Evolutionary conservation across 2,113 vertebrate genomes (phyloP).

Genomic region (Takifugu bimaculatus): DNA sequence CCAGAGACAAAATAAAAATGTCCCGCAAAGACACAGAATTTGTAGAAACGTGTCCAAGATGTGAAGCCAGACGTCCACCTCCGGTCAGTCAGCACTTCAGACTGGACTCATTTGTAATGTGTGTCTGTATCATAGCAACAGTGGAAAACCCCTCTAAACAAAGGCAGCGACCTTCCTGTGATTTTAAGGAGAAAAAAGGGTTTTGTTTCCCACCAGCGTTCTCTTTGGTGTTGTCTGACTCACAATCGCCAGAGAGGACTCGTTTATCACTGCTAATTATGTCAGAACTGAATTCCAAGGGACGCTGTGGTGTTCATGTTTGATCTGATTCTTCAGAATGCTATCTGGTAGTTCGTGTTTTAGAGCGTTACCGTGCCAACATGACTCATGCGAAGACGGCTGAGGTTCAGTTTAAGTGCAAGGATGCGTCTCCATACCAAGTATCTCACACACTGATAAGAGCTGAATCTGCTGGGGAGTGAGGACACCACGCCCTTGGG

Average conservation of each 20-base stretch:
- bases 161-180: slow-evolving; percentile 29
- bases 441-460: slow-evolving; percentile 12
- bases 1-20: neutral
- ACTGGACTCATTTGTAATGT: slow-evolving; percentile 15
- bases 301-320: no score
- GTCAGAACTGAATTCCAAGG: no score
- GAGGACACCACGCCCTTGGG: no score
- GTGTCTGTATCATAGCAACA: slow-evolving; percentile 52
- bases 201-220: neutral
- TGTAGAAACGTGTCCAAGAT: neutral
- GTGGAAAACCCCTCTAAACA: slow-evolving; percentile 43
- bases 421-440: slow-evolving; percentile 1
- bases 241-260: neutral
- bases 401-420: slow-evolving; percentile 9
- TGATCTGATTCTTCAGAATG: neutral
- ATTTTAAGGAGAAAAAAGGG: neutral
- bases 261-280: slow-evolving; percentile 4
- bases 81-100: neutral
- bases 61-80: neutral
- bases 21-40: neutral
- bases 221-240: slow-evolving; percentile 21
- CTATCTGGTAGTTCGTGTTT: neutral
- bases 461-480: no score
- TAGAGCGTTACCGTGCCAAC: neutral
- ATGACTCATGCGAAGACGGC: slow-evolving; percentile 10